phyloP scores from a whole-genome alignment of 2,113 vertebrate genomes.

The Esox niger region DNA sequence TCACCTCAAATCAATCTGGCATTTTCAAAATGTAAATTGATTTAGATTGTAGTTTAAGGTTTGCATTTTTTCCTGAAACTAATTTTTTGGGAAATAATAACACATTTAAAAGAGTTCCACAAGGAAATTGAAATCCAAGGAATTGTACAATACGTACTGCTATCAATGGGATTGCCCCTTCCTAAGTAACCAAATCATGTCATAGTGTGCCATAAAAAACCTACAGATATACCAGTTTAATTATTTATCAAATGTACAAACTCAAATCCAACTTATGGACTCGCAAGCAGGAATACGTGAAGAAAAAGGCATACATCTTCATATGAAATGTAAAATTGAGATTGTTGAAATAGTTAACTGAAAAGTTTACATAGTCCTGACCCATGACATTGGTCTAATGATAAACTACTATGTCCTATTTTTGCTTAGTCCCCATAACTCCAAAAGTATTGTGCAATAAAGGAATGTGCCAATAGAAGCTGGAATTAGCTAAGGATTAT shows the following conservation, averaged over 20 bases:
- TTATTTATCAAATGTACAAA: not conserved
- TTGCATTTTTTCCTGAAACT: too few species aligned
- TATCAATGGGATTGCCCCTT: not conserved
- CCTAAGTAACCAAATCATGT: too few species aligned
- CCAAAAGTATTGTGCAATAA: slow-evolving; percentile 45
- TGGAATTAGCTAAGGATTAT: not conserved
- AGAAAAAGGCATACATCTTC: not conserved
- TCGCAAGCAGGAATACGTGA: not conserved
- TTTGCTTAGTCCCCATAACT: slow-evolving; percentile 46
- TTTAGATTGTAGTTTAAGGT: too few species aligned
- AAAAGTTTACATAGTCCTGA: slow-evolving; percentile 35
- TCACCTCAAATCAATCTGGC: too few species aligned
- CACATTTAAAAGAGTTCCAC: too few species aligned
- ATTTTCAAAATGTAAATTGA: too few species aligned
- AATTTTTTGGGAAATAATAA: too few species aligned
- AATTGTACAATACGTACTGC: not conserved
- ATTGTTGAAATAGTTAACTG: slow-evolving; percentile 37
- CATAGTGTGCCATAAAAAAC: too few species aligned
- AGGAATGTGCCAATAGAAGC: slow-evolving; percentile 30
- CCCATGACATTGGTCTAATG: slow-evolving; percentile 50
- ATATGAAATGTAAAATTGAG: not conserved
- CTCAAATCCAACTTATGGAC: not conserved
- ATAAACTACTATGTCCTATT: slow-evolving; percentile 58
- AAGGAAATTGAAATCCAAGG: not conserved
- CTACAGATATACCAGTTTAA: not conserved